phyloP scores from a whole-genome alignment of 2,113 vertebrate genomes.

The Sus scrofa region DNA sequence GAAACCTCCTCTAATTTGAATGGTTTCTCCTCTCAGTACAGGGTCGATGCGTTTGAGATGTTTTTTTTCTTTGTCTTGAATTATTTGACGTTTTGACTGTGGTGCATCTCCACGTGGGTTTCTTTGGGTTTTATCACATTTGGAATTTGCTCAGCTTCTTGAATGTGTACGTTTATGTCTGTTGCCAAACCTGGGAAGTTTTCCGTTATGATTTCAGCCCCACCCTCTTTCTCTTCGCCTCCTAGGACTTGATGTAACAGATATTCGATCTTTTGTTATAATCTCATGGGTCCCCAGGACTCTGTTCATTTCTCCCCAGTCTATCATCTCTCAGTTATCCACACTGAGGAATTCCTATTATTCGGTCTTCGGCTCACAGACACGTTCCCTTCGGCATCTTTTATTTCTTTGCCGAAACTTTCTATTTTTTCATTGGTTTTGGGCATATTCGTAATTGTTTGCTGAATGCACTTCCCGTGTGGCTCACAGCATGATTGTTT shows the following conservation, averaged over 20 bases:
- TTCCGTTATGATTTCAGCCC: neutral
- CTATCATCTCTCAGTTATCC: neutral
- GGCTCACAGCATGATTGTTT: neutral
- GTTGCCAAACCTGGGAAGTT: neutral
- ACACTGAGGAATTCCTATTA: neutral
- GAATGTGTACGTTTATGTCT: neutral
- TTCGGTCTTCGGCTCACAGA: neutral
- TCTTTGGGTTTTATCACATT: neutral
- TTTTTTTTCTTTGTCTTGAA: neutral
- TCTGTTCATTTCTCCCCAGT: neutral
- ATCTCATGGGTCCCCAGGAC: neutral
- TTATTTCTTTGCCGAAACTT: neutral
- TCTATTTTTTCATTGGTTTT: neutral
- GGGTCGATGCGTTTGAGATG: neutral
- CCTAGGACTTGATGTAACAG: neutral
- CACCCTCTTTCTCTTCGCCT: neutral
- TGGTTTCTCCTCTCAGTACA: neutral
- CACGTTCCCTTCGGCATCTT: neutral
- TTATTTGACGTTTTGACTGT: neutral
- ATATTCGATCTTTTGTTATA: neutral
- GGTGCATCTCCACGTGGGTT: neutral
- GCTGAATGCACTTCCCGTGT: neutral
- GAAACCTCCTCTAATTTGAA: neutral
- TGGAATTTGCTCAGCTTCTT: neutral
- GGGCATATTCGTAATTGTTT: neutral